Base-by-base conservation (phyloP, 2,888 invertebrate species). In the Sialis lutaria region DNA sequence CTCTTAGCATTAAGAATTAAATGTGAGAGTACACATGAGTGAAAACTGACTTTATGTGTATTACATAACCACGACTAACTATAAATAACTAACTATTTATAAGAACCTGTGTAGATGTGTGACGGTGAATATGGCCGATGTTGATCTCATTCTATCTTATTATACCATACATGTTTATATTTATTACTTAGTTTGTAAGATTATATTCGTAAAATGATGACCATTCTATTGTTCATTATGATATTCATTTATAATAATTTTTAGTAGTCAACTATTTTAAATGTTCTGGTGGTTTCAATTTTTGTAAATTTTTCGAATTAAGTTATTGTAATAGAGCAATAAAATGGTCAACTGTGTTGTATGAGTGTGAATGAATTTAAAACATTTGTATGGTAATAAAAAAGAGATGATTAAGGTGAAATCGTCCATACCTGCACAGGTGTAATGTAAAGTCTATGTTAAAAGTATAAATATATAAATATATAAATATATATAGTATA, bases 401-500 rank as follows among this genome's bases (percentile, higher is more conserved):
- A n/a, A 10, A 37, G 12, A n/a, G 37, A 12, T 37, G 37, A 10
- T 10, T 12, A 6, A 37, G n/a, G 37, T 10, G 6, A 12, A 8
- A 37, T 12, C 10, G 37, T 37, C 10, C 37, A 6, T 37, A 5
- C 12, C 37, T n/a, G 37, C 37, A 7, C 37, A 31, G 31, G 32
- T 42, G 31, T 33, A 35, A 45, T 45, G 45, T 45, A 45, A 45
- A 45, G 45, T 45, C 35, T 45, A 35, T 45, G 37, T 45, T 34
- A 12, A 35, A 33, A 22, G 31, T 30, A 35, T 42, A 44, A 22
- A 30, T 42, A 42, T 42, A 42, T 42, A 42, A 12, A 42, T 45
- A 45, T 12, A 45, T 45, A 45, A 30, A 45, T 45, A 45, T 35
- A 45, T 45, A 37, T 35, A 45, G 37, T n/a, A 45, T 45, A 45